These are phyloP conservation scores for Podarcis cretensis DNA, from an alignment of 2,113 vertebrate species.

Conservation along the genomic window DNA sequence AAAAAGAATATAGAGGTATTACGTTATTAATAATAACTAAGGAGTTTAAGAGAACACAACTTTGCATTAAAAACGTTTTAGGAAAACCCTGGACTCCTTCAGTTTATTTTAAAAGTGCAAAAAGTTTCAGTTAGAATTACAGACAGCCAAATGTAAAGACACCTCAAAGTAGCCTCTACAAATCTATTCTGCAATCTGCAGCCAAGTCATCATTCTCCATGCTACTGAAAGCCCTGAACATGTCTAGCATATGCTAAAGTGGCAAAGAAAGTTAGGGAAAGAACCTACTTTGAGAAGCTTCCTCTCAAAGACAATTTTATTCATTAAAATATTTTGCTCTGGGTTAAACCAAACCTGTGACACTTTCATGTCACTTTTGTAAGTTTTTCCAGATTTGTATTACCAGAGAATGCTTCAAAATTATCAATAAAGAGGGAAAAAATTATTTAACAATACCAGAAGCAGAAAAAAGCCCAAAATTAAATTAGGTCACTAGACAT, in stretches of 20 bases:
- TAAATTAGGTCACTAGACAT: not conserved
- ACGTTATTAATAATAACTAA: not conserved
- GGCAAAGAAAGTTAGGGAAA: not conserved
- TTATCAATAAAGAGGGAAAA: not conserved
- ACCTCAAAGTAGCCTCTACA: fast-evolving
- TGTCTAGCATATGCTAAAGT: not conserved
- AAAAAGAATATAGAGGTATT: slow-evolving; percentile 11
- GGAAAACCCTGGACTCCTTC: not conserved
- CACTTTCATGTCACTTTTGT: not conserved
- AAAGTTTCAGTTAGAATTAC: not conserved
- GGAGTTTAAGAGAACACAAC: not conserved
- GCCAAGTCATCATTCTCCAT: not conserved
- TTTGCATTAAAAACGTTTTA: not conserved
- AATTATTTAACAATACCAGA: not conserved
- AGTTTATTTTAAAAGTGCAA: not conserved
- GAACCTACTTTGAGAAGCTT: not conserved
- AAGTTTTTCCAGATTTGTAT: not conserved
- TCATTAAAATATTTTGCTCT: not conserved
- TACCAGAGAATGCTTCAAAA: not conserved
- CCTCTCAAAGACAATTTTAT: not conserved
- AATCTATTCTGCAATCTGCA: not conserved
- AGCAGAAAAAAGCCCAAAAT: not conserved
- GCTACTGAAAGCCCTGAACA: not conserved
- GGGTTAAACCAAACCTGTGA: not conserved
- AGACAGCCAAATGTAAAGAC: not conserved